These are phyloP conservation scores for Strigamia crassipes DNA, from an alignment of 2,888 invertebrate species.

Conservation along the genomic window DNA sequence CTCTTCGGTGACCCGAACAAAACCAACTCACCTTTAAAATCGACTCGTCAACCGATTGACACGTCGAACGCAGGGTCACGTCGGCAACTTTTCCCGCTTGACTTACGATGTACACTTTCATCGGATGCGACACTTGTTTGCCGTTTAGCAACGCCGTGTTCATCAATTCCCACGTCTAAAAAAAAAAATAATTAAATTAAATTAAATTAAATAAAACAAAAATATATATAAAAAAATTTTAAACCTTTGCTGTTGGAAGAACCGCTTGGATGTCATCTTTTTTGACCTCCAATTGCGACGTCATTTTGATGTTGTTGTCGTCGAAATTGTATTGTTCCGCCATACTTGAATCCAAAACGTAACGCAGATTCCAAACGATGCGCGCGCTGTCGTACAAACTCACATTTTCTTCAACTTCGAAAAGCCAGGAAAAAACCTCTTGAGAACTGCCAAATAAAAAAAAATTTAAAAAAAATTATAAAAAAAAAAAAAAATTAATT, in stretches of 20 bases:
- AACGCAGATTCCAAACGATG: slow-evolving; percentile 83
- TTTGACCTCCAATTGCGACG: slow-evolving; percentile 83
- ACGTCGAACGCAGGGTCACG: slow-evolving; percentile 91
- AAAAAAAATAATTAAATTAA: neutral
- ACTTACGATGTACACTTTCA: slow-evolving; percentile 94
- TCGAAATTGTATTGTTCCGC: slow-evolving; percentile 54
- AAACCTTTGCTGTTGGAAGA: slow-evolving; percentile 88
- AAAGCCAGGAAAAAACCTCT: slow-evolving; percentile 88
- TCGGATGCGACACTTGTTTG: slow-evolving; percentile 88
- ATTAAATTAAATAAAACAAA: neutral
- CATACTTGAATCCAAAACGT: slow-evolving; percentile 61
- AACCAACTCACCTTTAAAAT: slow-evolving; percentile 79
- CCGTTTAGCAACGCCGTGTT: slow-evolving; percentile 95
- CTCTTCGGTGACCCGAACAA: neutral
- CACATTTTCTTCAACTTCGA: slow-evolving; percentile 81
- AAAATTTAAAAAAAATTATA: no score
- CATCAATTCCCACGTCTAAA: slow-evolving; percentile 89
- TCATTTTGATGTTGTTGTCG: slow-evolving; percentile 67
- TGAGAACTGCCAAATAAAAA: slow-evolving; percentile 61
- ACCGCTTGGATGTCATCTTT: slow-evolving; percentile 94
- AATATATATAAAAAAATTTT: neutral
- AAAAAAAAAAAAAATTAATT: no score
- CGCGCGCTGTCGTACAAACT: slow-evolving; percentile 81
- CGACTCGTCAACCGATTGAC: slow-evolving; percentile 92
- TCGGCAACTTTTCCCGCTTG: slow-evolving; percentile 93